Percentiles rank a stretch among this genome's conserved stretches.
Conservation (phyloP, 2,113 vertebrate species). For the Butorides virescens region DNA sequence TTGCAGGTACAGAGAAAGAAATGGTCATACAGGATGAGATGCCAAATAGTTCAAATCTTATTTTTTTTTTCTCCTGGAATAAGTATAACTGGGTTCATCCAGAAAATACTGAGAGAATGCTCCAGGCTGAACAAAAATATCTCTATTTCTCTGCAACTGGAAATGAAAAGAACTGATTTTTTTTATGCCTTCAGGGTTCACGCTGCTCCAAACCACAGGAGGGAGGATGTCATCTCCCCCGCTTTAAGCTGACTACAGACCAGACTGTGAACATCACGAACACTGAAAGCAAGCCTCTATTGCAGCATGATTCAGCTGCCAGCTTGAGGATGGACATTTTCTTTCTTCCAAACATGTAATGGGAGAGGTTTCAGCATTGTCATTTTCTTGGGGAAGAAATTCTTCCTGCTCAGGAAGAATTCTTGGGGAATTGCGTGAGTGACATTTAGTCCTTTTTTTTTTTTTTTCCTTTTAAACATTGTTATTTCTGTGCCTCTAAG, state of each 20-base stretch:
- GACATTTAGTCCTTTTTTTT: not conserved
- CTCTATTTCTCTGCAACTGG: not conserved
- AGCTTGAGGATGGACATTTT: not conserved
- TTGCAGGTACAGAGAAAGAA: not conserved
- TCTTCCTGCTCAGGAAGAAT: not conserved
- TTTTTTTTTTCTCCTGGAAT: not conserved
- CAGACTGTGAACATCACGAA: accelerated
- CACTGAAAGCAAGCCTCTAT: not conserved
- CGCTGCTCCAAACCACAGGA: not conserved
- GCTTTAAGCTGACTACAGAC: not conserved
- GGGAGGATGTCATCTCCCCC: not conserved
- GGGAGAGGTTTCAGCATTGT: not conserved
- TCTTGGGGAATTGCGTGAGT: not conserved
- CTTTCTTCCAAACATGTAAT: not conserved
- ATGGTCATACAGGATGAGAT: not conserved
- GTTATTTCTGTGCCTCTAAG: slow-evolving; percentile 43
- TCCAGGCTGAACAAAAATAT: not conserved
- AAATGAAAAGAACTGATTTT: not conserved
- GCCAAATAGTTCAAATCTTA: not conserved
- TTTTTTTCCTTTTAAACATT: not conserved
- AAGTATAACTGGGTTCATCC: not conserved
- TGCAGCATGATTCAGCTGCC: not conserved
- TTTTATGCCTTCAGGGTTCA: not conserved
- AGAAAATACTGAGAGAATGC: not conserved
- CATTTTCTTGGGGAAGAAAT: not conserved